These are phyloP conservation scores for Prenolepis imparis DNA, from an alignment of 2,888 invertebrate species.

Conservation along the genomic window DNA sequence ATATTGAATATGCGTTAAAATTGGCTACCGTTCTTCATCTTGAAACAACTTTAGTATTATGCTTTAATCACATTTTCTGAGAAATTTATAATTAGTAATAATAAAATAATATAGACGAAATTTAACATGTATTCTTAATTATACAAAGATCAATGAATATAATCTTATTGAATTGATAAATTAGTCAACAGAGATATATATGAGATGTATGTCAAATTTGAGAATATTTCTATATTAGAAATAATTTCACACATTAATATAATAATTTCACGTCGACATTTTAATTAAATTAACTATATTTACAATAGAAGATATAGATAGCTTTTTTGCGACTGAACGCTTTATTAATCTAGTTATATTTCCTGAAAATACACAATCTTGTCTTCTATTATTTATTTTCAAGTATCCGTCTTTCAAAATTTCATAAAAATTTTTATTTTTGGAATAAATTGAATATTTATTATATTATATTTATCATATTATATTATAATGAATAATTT, in stretches of 20 bases:
- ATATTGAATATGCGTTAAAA: neutral
- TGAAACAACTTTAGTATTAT: neutral
- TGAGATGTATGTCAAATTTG: neutral
- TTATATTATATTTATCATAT: no score
- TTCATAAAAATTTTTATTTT: constrained; percentile 9
- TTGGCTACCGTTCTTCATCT: constrained; percentile 46
- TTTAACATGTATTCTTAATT: neutral
- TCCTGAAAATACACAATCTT: constrained; percentile 8
- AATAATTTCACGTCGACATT: neutral
- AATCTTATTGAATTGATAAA: neutral
- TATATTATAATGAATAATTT: no score
- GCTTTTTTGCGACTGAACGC: neutral
- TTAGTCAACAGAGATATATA: neutral
- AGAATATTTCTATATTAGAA: constrained; percentile 4
- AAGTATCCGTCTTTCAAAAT: neutral
- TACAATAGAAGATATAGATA: constrained; percentile 29
- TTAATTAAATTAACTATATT: constrained; percentile 35
- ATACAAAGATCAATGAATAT: constrained; percentile 17
- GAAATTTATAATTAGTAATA: constrained; percentile 1
- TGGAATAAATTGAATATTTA: neutral
- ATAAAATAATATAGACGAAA: neutral
- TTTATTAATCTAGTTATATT: neutral
- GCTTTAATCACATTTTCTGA: neutral
- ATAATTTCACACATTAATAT: neutral
- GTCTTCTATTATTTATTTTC: neutral